Base-by-base conservation (phyloP, 2,113 vertebrate species). In the Ctenodactylus gundi region DNA sequence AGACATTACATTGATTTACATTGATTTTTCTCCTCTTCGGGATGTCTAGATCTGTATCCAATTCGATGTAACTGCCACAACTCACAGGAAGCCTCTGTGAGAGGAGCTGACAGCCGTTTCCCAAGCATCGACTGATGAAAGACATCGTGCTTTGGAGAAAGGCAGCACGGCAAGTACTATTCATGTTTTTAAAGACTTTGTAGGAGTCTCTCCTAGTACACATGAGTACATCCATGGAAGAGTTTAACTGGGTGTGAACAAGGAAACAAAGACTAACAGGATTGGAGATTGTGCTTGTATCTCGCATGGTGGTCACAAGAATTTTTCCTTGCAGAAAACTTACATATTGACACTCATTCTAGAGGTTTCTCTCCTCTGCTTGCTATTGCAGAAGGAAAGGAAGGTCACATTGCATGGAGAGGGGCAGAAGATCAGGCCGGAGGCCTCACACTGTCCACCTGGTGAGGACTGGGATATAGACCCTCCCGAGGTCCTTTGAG, bases 1-100 rank as follows among this genome's bases (percentile, higher is more conserved):
- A 93, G 95, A 96, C 97, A 96, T 96, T 94, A 97, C 92, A 96
- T 96, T 94, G 97, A 97, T 97, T 97, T 97, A 94, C 94, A 96
- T 97, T 81, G 93, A 97, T 97, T 96, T 96, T 94, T 94, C 68
- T 85, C 73, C 70, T 95, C 85, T 90, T 93, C 57, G 70, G 57
- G 75, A 88, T 83, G 75, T 80, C 88, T 97, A 64, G 68, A 64
- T 92, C 10, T 64, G 41, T 46, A 53, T 90, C 67, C 44, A 70
- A 86, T 94, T 72, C 80, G 88, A 96, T 84, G 62, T 75, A 51
- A 70, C n/a, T 64, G 76, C 77, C 17, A 76, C 46, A 41, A 25
- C 60, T 78, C 34, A 15, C 0, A 93, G 89, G 57, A 85, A 90
- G 23, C 39, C 31, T 72, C 85, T 87, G 65, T 46, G 64, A 93